Conservation (phyloP, 2,113 vertebrate genomes). For the Jaculus jaculus region DNA sequence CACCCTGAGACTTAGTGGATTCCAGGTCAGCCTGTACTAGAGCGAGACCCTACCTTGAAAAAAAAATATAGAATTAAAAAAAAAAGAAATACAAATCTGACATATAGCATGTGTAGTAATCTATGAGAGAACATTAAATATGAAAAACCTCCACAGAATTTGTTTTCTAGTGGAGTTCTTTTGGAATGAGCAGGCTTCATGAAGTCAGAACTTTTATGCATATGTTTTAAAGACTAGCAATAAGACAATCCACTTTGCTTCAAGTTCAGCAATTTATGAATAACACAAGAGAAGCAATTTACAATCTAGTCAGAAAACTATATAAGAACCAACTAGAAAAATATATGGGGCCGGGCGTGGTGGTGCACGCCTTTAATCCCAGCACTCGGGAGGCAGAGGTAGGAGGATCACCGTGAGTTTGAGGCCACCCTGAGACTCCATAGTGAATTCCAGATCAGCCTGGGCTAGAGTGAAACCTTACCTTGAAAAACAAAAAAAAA, state of each 20-base stretch:
- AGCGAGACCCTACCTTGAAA: no score
- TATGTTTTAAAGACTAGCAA: neutral
- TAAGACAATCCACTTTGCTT: neutral
- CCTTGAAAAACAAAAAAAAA: no score
- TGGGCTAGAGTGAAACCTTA: no score
- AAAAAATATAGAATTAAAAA: no score
- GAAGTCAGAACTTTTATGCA: constrained; percentile 15
- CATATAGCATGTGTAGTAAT: neutral
- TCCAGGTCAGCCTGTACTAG: no score
- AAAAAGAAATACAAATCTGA: neutral
- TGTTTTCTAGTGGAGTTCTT: neutral
- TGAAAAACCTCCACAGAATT: neutral
- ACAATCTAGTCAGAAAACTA: constrained; percentile 13
- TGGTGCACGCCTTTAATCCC: no score
- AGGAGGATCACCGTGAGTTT: no score
- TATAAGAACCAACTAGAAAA: neutral
- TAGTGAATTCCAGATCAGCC: no score
- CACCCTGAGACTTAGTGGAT: no score
- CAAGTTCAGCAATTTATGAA: neutral
- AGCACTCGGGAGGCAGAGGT: no score
- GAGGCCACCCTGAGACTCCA: no score
- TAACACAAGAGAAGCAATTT: neutral
- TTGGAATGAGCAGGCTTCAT: neutral
- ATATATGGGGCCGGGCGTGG: no score
- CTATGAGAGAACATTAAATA: neutral